A percentile compares a stretch with the other conserved stretches of the same genome.
Conservation (phyloP, 2,888 invertebrate genomes). For the Helobdella robusta region DNA sequence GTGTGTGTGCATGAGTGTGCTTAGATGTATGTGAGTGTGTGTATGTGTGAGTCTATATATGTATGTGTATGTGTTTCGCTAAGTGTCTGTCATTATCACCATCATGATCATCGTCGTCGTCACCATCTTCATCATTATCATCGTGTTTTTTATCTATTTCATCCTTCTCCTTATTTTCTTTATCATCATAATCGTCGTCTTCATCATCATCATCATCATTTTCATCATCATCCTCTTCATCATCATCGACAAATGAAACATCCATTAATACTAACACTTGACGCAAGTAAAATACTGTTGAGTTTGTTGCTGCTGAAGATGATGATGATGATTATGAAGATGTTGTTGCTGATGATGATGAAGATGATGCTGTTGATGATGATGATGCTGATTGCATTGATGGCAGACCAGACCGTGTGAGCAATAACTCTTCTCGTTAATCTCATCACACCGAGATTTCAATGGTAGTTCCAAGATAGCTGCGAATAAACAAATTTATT, state of each 20-base stretch:
- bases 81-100: too few relatives aligned
- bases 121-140: neutral
- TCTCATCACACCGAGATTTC: slow-evolving; percentile 30
- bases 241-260: neutral
- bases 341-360: neutral
- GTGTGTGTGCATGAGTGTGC: too few relatives aligned
- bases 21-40: too few relatives aligned
- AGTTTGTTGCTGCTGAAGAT: too few relatives aligned
- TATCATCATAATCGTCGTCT: neutral
- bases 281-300: slow-evolving; percentile 26
- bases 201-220: neutral
- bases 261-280: slow-evolving; percentile 28
- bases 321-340: too few relatives aligned
- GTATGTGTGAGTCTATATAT: too few relatives aligned
- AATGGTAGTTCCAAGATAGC: slow-evolving; percentile 30
- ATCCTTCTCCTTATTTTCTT: neutral
- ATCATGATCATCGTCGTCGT: neutral
- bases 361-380: too few relatives aligned
- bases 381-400: slow-evolving; percentile 21
- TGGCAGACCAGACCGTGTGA: slow-evolving; percentile 31
- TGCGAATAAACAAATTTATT: slow-evolving; percentile 14
- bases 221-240: neutral
- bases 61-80: too few relatives aligned
- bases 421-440: slow-evolving; percentile 32
- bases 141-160: too few relatives aligned